These are phyloP conservation scores for Drosophila virilis DNA, from an alignment of 1,140 invertebrate genomes.

Conservation along the genomic window DNA sequence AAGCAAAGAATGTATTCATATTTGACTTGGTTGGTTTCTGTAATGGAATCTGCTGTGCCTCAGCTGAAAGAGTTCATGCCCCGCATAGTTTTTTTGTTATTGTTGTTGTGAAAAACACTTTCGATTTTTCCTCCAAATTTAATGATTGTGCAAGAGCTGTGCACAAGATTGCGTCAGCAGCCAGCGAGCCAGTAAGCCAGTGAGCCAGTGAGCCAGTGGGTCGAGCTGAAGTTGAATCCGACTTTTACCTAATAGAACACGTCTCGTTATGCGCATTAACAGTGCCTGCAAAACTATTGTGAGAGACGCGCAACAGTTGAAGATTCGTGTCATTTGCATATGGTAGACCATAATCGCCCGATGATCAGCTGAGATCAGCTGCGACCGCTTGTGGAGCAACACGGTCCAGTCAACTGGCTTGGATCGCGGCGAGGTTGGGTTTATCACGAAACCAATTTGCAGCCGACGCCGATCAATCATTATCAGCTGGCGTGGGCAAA, in stretches of 20 bases:
- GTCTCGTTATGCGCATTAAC: slow-evolving; percentile 69
- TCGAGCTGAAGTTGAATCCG: slow-evolving; percentile 9
- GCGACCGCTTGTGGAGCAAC: slow-evolving; percentile 29
- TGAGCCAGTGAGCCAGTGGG: slow-evolving; percentile 17
- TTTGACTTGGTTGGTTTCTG: background rate
- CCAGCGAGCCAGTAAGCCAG: slow-evolving; percentile 17
- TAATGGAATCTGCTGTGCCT: slow-evolving; percentile 24
- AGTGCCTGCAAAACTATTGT: slow-evolving; percentile 42
- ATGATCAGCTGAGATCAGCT: slow-evolving; percentile 7
- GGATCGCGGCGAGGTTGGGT: slow-evolving; percentile 54
- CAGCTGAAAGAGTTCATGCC: slow-evolving; percentile 20
- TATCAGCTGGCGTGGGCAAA: slow-evolving; percentile 59
- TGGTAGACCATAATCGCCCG: slow-evolving; percentile 32
- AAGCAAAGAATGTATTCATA: slow-evolving; percentile 38
- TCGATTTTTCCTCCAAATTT: slow-evolving; percentile 39
- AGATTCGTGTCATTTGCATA: slow-evolving; percentile 69
- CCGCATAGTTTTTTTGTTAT: slow-evolving; percentile 6
- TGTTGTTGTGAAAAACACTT: slow-evolving; percentile 39
- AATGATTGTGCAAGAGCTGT: slow-evolving; percentile 41
- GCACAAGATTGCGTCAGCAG: slow-evolving; percentile 35
- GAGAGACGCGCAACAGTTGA: slow-evolving; percentile 12
- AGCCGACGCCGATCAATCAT: slow-evolving; percentile 54
- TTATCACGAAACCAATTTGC: slow-evolving; percentile 68
- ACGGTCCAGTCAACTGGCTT: slow-evolving; percentile 28
- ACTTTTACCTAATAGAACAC: slow-evolving; percentile 66